Base-by-base conservation (phyloP, 2,113 vertebrate species). In the Thomomys bottae region DNA sequence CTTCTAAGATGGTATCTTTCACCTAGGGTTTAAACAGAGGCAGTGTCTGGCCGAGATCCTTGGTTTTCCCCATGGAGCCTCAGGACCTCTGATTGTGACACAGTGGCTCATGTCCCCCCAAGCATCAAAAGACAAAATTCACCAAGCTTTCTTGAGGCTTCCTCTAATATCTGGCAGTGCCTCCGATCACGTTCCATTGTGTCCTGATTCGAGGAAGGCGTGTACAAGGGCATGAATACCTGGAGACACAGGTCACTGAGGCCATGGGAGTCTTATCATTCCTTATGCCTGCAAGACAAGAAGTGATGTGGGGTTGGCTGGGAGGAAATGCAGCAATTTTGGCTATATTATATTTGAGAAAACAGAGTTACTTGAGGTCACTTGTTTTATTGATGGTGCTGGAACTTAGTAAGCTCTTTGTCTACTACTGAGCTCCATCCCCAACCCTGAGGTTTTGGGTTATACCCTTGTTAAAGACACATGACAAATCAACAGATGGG, bases 1-100 rank as follows among this genome's bases (percentile, higher is more conserved):
- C 28, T 6, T 3, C 57, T 2, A 0, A 21, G 24, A 6, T 7
- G 67, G 7, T 4, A 0, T 11, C 11, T 11, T 15, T 49, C 20
- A 0, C 0, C 1, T 4, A 32, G 77, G 5, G 45, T 36, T 11
- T 49, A 49, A 49, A 49, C 11, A 12, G 10, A 49, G 9, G 45
- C 45, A 11, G 14, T 49, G 45, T 49, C 45, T 12, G 14, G 45
- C 45, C 14, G 45, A 49, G 45, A 49, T 49, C 45, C 45, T 49
- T 49, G 45, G 45, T 49, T 49, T 12, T 49, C 45, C 45, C 45
- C 45, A 49, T 54, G 12, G 49, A 54, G 49, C 17, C 49, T 1
- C 49, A 54, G 49, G 12, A 15, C 49, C 49, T 14, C 26, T 7
- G 61, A 8, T 15, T 0, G 4, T n/a, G 8, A 3, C 1, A 2